Evolutionary conservation across 1,140 invertebrate genomes (phyloP), one percentile per base, ranked within the genome.

Genomic region (Gryllus bimaculatus): DNA sequence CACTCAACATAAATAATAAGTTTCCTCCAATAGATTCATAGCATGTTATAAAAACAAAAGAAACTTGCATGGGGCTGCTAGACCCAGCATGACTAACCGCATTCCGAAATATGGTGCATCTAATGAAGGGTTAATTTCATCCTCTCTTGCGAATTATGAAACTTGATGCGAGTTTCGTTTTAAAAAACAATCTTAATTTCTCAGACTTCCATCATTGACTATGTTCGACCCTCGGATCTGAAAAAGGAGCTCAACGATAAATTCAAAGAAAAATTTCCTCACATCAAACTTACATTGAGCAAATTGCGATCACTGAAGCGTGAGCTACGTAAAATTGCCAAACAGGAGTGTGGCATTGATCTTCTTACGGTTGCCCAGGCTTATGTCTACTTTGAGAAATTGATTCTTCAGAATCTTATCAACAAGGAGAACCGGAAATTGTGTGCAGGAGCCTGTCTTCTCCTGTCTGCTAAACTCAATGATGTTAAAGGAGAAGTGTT

Each of bases 181-280:
- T 39, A 39, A 39, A 39, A 39, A 39, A 39, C 26, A 39, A 39
- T 39, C 26, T 39, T 39, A 39, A 39, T 66, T 79, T 84, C 84
- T 79, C 82, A 91, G 90, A 96, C 95, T 13, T 98, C 97, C 5
- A 94, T 98, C 21, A 98, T 98, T 82, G 96, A 98, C 86, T 98
- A 99, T 85, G 96, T 98, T 2, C 93, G 95, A 83, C 96, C 97
- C 47, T 94, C 95, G n/a, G 96, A 98, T 86, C 87, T 99, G 78
- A 99, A 99, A 85, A 98, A 97, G 86, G 97, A 99, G 88, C 87
- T 99, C 0, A 99, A 99, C 87, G 97, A 98, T 84, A 98, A 98
- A 87, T 99, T 99, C 84, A 91, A 91, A 82, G 95, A 96, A 83
- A 96, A 96, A 84, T 99, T 98, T 88, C 97, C 97, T 1, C 91